A percentile compares a stretch with the other conserved stretches of the same genome.
phyloP scores from a whole-genome alignment of 1,140 invertebrate species.

The Leptoteleia sp. region DNA sequence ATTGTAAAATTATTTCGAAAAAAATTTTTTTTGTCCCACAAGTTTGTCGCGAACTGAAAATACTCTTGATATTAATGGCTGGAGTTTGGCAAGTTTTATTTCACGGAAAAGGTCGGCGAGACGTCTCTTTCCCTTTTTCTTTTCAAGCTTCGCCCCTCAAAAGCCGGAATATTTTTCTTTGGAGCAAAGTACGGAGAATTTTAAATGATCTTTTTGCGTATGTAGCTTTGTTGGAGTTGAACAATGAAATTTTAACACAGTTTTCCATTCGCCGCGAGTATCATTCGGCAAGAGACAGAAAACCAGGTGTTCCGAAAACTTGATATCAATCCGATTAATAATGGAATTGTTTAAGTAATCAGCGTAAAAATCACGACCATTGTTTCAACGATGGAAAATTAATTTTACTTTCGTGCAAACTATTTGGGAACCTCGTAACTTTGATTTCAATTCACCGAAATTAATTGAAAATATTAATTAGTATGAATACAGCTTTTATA shows the following conservation, averaged over 20 bases:
- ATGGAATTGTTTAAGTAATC: no score
- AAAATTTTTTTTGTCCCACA: slow-evolving; percentile 9
- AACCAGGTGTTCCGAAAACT: no score
- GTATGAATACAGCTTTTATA: no score
- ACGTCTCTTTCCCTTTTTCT: slow-evolving; percentile 22
- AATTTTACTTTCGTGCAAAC: no score
- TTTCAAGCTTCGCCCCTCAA: slow-evolving; percentile 32
- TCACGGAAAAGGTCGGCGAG: slow-evolving; percentile 20
- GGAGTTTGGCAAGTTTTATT: slow-evolving; percentile 38
- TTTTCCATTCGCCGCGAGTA: slow-evolving; percentile 11
- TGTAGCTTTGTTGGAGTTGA: slow-evolving; percentile 20
- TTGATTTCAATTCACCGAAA: no score
- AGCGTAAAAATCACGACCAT: no score
- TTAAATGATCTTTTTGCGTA: slow-evolving; percentile 40
- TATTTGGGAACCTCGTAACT: no score
- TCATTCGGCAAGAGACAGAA: no score
- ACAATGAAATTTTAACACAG: slow-evolving; percentile 21
- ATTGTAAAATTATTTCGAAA: slow-evolving; percentile 12
- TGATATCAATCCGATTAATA: no score
- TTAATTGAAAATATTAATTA: no score
- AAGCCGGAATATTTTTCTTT: slow-evolving; percentile 37
- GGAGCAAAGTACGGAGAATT: slow-evolving; percentile 19
- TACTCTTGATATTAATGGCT: slow-evolving; percentile 38
- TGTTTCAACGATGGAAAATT: no score
- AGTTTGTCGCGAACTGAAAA: slow-evolving; percentile 29